Evolutionary conservation across 2,888 invertebrate genomes (phyloP).

Genomic region (Drosophila demipolita): DNA sequence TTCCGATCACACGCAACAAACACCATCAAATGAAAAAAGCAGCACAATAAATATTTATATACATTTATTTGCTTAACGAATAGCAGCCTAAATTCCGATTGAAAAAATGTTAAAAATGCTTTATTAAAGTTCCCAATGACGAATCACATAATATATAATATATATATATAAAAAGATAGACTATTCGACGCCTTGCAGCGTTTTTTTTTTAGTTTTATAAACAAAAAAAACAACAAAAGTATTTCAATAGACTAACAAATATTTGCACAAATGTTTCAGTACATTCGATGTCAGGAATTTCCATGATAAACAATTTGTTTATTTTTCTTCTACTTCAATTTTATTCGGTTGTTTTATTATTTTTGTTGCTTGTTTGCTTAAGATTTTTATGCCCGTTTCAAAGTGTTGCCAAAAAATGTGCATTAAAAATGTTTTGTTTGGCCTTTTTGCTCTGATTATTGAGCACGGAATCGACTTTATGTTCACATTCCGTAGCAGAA

Average conservation of each 20-base stretch:
- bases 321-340: slow-evolving; percentile 35
- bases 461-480: slow-evolving; percentile 36
- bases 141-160: slow-evolving; percentile 18
- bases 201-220: slow-evolving; percentile 25
- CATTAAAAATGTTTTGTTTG: slow-evolving; percentile 72
- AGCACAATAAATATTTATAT: slow-evolving; percentile 79
- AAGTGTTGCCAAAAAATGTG: slow-evolving; percentile 70
- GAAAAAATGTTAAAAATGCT: slow-evolving; percentile 78
- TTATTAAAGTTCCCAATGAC: slow-evolving; percentile 49
- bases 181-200: slow-evolving; percentile 6
- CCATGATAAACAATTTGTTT: slow-evolving; percentile 24
- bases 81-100: slow-evolving; percentile 54
- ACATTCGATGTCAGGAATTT: slow-evolving; percentile 52
- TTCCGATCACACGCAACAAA: slow-evolving; percentile 46
- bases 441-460: slow-evolving; percentile 50
- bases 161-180: slow-evolving; percentile 12
- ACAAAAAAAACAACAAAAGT: slow-evolving; percentile 3
- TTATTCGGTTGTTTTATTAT: slow-evolving; percentile 36
- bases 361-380: slow-evolving; percentile 40
- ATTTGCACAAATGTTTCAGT: slow-evolving; percentile 79
- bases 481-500: slow-evolving; percentile 5
- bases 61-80: slow-evolving; percentile 50
- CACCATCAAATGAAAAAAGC: slow-evolving; percentile 48
- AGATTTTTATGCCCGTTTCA: slow-evolving; percentile 70
- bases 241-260: slow-evolving; percentile 63